Evolutionary conservation across 2,888 invertebrate genomes (phyloP), one percentile per base, ranked within the genome.

Genomic region (Romanomermis culicivorax): DNA sequence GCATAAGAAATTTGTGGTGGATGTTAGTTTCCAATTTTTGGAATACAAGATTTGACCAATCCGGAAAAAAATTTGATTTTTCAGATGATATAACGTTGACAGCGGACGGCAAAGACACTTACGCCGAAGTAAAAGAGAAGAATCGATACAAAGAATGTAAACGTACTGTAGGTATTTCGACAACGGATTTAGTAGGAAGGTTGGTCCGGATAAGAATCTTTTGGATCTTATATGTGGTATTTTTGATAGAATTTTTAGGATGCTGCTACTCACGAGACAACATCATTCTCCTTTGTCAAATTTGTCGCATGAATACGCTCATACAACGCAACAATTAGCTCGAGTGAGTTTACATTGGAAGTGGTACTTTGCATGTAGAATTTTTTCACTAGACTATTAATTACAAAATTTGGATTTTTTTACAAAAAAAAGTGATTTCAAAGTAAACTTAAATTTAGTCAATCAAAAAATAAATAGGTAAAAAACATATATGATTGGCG

Each of bases 11-110:
- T n/a, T n/a, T n/a, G n/a, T n/a, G n/a, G n/a, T n/a, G n/a, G n/a
- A n/a, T n/a, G n/a, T n/a, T n/a, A n/a, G n/a, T n/a, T n/a, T n/a
- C n/a, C n/a, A n/a, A n/a, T n/a, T n/a, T n/a, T n/a, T n/a, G n/a
- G n/a, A n/a, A n/a, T n/a, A n/a, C n/a, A n/a, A n/a, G n/a, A n/a
- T n/a, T n/a, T n/a, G n/a, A n/a, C n/a, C n/a, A n/a, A n/a, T n/a
- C n/a, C n/a, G n/a, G n/a, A n/a, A n/a, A n/a, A n/a, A n/a, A n/a
- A n/a, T n/a, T n/a, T n/a, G n/a, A 60, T 26, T 29, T 50, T 62
- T 56, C 70, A 83, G 91, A 95, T 78, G 95, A 97, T 68, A 88
- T 95, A 57, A 93, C 95, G 29, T 83, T 85, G 72, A 91, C 91
- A 24, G 87, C 87, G 3, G 93, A 95, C 74, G 95, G 81, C 80